These are phyloP conservation scores for Drosophila nebulosa DNA, from an alignment of 1,140 invertebrate species.

Conservation along the genomic window DNA sequence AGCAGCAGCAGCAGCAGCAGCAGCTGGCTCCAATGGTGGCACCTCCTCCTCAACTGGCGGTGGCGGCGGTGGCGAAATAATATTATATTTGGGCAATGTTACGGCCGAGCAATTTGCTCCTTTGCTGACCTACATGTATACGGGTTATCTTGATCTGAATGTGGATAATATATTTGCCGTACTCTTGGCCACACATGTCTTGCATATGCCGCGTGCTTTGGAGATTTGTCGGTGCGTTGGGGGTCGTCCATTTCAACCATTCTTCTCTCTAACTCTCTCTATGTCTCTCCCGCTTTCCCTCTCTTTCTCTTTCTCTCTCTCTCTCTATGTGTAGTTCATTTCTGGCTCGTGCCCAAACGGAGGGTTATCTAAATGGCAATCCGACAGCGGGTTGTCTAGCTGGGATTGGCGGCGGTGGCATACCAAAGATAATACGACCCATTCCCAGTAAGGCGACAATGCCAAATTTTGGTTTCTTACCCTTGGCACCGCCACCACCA, in stretches of 20 bases:
- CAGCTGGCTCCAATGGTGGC: no score
- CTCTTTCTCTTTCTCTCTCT: background rate
- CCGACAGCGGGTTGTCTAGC: background rate
- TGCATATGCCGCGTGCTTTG: constrained; percentile 88
- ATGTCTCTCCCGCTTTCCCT: background rate
- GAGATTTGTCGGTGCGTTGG: constrained; percentile 84
- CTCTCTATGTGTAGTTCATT: constrained; percentile 64
- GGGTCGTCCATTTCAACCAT: background rate
- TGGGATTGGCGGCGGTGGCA: background rate
- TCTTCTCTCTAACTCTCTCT: background rate
- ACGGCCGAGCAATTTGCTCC: constrained; percentile 87
- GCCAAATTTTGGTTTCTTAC: constrained; percentile 68
- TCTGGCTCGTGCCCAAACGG: constrained; percentile 80
- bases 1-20: no score
- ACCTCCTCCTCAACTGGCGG: constrained; percentile 37
- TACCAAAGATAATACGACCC: constrained; percentile 65
- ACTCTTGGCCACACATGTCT: constrained; percentile 86
- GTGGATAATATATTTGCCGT: constrained; percentile 88
- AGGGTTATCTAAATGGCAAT: constrained; percentile 67
- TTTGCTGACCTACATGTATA: constrained; percentile 89
- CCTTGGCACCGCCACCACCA: constrained; percentile 16
- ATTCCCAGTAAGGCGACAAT: constrained; percentile 77
- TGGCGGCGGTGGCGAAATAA: constrained; percentile 67
- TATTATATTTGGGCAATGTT: constrained; percentile 83
- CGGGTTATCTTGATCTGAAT: constrained; percentile 87